These are phyloP conservation scores for Scomberomorus guttatus DNA, from an alignment of 2,797 vertebrate species.

Conservation along the genomic window DNA sequence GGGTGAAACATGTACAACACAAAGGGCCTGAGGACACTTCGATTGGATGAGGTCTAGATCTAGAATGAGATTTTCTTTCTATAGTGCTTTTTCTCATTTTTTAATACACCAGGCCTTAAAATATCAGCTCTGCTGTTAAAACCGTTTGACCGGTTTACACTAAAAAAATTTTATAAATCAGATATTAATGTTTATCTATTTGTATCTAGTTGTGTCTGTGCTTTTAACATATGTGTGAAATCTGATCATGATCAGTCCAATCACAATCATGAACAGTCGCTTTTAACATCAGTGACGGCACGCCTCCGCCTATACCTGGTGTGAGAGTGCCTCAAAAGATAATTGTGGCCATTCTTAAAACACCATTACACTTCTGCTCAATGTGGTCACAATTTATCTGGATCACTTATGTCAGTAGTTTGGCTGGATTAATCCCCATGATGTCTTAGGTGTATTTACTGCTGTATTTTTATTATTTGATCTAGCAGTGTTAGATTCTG, in stretches of 20 bases:
- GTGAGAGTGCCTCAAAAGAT: background rate
- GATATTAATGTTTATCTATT: background rate
- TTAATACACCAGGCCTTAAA: background rate
- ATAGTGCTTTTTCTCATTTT: constrained; percentile 25
- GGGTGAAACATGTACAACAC: constrained; percentile 32
- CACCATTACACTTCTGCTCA: too few relatives aligned
- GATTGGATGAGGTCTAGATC: constrained; percentile 38
- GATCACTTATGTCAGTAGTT: background rate
- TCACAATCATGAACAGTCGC: background rate
- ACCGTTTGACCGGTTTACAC: constrained; percentile 13
- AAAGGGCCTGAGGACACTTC: constrained; percentile 34
- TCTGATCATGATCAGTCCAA: background rate
- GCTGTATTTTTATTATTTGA: background rate
- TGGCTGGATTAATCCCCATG: background rate
- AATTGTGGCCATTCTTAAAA: background rate
- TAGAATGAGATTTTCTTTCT: constrained; percentile 20
- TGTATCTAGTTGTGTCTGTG: constrained; percentile 5
- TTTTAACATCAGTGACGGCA: background rate
- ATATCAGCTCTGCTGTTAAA: background rate
- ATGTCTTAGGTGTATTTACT: constrained; percentile 8
- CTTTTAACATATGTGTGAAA: constrained; percentile 14
- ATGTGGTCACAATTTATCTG: background rate
- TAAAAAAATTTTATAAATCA: constrained; percentile 13
- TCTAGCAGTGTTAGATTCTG: background rate
- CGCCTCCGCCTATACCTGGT: background rate